Percentiles rank a stretch among this genome's conserved stretches.
Evolutionary conservation across 2,797 vertebrate genomes (phyloP).

Genomic region (Sylvilagus floridanus): DNA sequence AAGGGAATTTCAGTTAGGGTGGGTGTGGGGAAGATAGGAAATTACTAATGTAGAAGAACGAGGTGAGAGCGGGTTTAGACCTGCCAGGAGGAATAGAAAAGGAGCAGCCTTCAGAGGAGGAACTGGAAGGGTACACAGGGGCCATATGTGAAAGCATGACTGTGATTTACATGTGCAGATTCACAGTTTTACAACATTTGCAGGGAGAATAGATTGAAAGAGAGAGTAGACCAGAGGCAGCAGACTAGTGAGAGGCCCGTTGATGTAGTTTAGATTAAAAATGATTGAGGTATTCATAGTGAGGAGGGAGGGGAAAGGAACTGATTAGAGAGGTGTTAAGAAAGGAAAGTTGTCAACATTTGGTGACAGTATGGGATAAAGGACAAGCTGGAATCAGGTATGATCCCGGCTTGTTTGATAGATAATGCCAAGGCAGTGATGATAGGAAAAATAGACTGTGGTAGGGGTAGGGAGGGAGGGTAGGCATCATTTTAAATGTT

Average conservation of each 20-base stretch:
- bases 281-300: background rate
- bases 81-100: background rate
- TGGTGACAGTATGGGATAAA: background rate
- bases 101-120: background rate
- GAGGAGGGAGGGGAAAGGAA: background rate
- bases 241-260: background rate
- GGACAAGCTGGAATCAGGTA: background rate
- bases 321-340: background rate
- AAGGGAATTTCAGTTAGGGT: background rate
- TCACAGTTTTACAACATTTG: slow-evolving; percentile 24
- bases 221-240: background rate
- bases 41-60: background rate
- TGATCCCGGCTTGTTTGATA: background rate
- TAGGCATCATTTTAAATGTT: background rate
- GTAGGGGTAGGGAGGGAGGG: background rate
- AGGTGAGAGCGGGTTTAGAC: background rate
- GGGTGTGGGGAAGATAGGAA: background rate
- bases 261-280: background rate
- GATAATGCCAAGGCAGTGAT: background rate
- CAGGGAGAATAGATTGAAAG: background rate
- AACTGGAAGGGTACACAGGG: background rate
- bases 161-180: background rate
- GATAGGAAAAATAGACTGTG: background rate
- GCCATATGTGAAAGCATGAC: background rate
- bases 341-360: slow-evolving; percentile 6